phyloP scores from a whole-genome alignment of 2,797 vertebrate genomes.

The Danio jaintianensis region DNA sequence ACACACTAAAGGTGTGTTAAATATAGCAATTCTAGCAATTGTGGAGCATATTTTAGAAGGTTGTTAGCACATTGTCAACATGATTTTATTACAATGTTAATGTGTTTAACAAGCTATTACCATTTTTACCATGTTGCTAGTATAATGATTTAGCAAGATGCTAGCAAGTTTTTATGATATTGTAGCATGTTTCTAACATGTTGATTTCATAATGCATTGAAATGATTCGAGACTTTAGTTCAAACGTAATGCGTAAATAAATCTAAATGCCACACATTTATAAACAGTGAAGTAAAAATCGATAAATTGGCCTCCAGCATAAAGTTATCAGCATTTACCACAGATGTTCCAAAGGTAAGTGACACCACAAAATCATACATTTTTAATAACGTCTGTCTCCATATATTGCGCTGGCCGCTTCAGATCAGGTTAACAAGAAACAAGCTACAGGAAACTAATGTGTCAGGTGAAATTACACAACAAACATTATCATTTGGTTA shows the following conservation, averaged over 20 bases:
- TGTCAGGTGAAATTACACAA: constrained; percentile 41
- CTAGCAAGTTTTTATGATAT: too few species aligned
- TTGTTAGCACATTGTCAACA: too few species aligned
- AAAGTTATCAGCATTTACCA: constrained; percentile 23
- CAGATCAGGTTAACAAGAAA: constrained; percentile 67
- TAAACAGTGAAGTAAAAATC: neutral
- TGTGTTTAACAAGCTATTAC: too few species aligned
- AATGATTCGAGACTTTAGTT: neutral
- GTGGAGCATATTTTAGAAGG: too few species aligned
- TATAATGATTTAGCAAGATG: too few species aligned
- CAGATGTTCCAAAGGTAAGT: constrained; percentile 27
- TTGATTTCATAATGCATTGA: too few species aligned
- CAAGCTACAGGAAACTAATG: constrained; percentile 54
- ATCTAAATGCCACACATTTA: neutral
- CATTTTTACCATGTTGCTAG: too few species aligned
- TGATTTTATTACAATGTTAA: too few species aligned
- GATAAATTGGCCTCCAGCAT: neutral
- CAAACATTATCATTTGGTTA: constrained; percentile 33
- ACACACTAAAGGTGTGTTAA: too few species aligned
- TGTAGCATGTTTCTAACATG: too few species aligned
- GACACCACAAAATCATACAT: constrained; percentile 73
- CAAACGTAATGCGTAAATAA: neutral
- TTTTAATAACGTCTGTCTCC: constrained; percentile 70
- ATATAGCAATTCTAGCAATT: too few species aligned
- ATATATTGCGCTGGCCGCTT: constrained; percentile 57